Evolutionary conservation across 1,140 invertebrate genomes (phyloP).

Genomic region (Chelonus insularis): DNA sequence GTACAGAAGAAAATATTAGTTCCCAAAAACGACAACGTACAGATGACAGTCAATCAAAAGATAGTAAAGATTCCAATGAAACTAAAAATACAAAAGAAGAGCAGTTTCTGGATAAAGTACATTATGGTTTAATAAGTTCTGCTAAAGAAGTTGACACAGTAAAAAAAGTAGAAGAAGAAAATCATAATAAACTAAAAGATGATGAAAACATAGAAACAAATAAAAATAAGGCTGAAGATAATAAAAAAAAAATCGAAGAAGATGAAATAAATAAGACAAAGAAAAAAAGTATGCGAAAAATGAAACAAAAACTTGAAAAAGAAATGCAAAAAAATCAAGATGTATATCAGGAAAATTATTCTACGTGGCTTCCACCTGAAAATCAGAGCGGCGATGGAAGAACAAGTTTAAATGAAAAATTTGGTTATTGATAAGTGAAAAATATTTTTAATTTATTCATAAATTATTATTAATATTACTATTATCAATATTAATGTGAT

Average conservation of each 20-base stretch:
- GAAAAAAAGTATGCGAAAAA: conserved; percentile 43
- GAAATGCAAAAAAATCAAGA: conserved; percentile 59
- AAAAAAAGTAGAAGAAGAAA: background rate
- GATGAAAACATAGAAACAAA: background rate
- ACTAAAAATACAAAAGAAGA: background rate
- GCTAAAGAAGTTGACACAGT: background rate
- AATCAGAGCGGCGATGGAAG: conserved; percentile 79
- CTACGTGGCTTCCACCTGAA: conserved; percentile 75
- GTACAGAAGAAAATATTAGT: conserved; percentile 25
- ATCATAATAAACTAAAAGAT: background rate
- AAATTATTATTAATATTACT: conserved; percentile 9
- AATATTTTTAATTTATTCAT: background rate
- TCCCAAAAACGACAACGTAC: background rate
- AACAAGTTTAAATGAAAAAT: conserved; percentile 81
- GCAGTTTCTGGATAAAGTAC: too few relatives aligned
- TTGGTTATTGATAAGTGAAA: conserved; percentile 69
- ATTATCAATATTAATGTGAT: background rate
- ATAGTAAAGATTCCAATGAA: background rate
- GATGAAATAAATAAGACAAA: conserved; percentile 25
- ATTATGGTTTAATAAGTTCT: background rate
- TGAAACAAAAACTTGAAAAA: conserved; percentile 48
- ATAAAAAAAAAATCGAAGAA: conserved; percentile 30
- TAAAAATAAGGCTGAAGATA: background rate
- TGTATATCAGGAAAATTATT: conserved; percentile 66
- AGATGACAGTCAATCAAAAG: background rate